These are phyloP conservation scores for Hafferia zeledoni DNA, from an alignment of 2,797 vertebrate species.

Conservation along the genomic window DNA sequence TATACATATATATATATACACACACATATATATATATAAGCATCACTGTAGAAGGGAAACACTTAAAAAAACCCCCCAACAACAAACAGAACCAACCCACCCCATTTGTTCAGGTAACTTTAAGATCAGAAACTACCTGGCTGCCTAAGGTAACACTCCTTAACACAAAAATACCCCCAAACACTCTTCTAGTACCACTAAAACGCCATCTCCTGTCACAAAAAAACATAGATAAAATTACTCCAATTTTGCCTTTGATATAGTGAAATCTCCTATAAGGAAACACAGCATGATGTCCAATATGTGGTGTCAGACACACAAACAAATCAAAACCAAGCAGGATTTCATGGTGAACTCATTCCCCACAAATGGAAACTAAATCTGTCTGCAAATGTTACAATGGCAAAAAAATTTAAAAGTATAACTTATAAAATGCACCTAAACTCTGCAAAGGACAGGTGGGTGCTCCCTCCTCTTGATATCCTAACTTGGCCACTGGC, in stretches of 20 bases:
- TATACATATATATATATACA: neutral
- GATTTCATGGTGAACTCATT: neutral
- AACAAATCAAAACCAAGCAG: neutral
- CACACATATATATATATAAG: neutral
- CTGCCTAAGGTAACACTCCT: neutral
- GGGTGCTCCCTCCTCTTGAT: neutral
- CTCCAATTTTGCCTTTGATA: neutral
- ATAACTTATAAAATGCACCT: neutral
- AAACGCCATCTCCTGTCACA: neutral
- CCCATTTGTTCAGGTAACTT: neutral
- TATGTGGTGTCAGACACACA: neutral
- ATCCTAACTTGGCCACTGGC: neutral
- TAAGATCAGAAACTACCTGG: neutral
- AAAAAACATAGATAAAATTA: fast-evolving
- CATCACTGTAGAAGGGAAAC: neutral
- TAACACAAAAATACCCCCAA: fast-evolving
- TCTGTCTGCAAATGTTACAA: neutral
- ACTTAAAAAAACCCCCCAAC: fast-evolving
- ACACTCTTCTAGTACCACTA: neutral
- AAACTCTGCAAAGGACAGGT: neutral
- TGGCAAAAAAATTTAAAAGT: neutral
- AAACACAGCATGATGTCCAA: neutral
- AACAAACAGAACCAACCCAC: neutral
- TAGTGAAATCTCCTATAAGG: neutral
- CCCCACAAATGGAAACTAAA: neutral